phyloP scores from a whole-genome alignment of 1,140 invertebrate genomes.

The Pseudomyrmex pallidus region DNA sequence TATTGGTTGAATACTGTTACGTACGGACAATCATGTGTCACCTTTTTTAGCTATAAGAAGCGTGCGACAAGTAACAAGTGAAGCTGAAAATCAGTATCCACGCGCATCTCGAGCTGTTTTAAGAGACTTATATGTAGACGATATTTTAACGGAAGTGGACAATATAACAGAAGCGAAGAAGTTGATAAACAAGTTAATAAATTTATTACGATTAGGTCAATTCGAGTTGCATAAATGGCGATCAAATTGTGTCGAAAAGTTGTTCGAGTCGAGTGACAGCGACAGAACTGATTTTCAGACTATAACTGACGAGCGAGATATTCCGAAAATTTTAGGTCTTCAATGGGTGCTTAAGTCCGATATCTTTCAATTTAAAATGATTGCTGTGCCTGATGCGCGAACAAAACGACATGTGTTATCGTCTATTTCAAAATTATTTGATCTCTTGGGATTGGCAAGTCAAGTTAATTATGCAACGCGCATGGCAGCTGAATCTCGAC shows the following conservation, averaged over 20 bases:
- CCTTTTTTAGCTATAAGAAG: constrained; percentile 69
- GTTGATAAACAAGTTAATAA: neutral
- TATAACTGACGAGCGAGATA: neutral
- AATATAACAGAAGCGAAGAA: constrained; percentile 61
- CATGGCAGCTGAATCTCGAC: no score
- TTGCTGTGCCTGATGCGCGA: neutral
- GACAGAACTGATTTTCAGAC: neutral
- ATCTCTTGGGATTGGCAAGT: constrained; percentile 71
- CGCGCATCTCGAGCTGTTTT: constrained; percentile 66
- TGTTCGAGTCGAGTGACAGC: neutral
- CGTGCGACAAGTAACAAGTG: constrained; percentile 68
- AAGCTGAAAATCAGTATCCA: constrained; percentile 66
- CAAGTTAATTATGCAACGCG: constrained; percentile 74
- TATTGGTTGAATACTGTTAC: constrained; percentile 79
- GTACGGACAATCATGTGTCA: constrained; percentile 77
- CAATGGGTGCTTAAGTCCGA: neutral
- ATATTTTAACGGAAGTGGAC: constrained; percentile 71
- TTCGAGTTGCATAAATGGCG: constrained; percentile 75
- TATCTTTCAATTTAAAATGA: neutral
- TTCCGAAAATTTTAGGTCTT: neutral
- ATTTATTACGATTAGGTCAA: constrained; percentile 56
- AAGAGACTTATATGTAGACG: constrained; percentile 78
- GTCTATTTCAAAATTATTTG: constrained; percentile 68
- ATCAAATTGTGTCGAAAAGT: constrained; percentile 42
- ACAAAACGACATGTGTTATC: constrained; percentile 54